phyloP scores from a whole-genome alignment of 2,888 invertebrate genomes.

The Clunio marinus region DNA sequence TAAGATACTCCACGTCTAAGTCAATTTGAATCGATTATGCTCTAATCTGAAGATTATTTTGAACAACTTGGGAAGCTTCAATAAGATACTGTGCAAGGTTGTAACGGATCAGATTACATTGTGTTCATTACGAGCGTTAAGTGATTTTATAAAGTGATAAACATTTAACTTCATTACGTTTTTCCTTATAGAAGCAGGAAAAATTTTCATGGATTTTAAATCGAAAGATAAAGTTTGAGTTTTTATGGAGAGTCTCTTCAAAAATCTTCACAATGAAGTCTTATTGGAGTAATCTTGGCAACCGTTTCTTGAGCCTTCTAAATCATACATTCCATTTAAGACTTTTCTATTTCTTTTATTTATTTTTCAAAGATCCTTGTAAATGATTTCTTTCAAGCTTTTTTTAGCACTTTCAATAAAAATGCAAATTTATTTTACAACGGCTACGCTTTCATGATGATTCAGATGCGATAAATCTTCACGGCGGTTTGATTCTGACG shows the following conservation, averaged over 20 bases:
- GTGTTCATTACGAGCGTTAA: slow-evolving; percentile 3
- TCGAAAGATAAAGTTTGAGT: neutral
- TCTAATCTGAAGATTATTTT: neutral
- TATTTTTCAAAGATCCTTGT: no score
- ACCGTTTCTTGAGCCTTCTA: no score
- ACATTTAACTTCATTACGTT: no score
- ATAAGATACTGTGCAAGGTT: neutral
- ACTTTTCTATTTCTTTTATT: no score
- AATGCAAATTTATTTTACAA: neutral
- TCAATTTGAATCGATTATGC: slow-evolving; percentile 25
- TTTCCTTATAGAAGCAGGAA: no score
- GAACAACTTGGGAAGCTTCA: neutral
- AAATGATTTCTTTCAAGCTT: neutral
- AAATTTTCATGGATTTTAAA: neutral
- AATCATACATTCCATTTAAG: no score
- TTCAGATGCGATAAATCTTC: neutral
- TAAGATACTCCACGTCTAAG: neutral
- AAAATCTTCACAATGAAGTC: no score
- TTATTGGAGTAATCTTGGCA: no score
- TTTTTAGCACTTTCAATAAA: no score
- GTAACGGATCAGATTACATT: neutral
- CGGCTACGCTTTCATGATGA: neutral
- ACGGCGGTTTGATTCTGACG: neutral
- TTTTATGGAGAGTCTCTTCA: no score
- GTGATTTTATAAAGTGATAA: neutral